A percentile compares a stretch with the other conserved stretches of the same genome.
Conservation (phyloP, 2,113 vertebrate species). For the Acanthochromis polyacanthus region DNA sequence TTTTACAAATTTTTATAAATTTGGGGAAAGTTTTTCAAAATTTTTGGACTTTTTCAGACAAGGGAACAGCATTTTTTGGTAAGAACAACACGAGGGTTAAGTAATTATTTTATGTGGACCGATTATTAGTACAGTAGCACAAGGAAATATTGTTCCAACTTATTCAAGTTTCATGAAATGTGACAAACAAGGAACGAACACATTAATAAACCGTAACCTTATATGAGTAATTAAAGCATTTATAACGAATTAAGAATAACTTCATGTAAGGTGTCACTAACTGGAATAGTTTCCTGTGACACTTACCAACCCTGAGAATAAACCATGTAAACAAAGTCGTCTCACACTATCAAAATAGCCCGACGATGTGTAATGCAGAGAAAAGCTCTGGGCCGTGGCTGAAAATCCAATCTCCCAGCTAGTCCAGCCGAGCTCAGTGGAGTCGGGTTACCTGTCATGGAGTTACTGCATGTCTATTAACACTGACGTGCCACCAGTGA, state of each 20-base stretch:
- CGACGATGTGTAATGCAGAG: constrained; percentile 78
- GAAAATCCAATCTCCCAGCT: constrained; percentile 68
- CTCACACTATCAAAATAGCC: constrained; percentile 77
- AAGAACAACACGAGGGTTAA: no score
- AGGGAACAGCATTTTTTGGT: no score
- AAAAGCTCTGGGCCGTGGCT: constrained; percentile 60
- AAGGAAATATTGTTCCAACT: neutral
- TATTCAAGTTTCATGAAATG: constrained; percentile 2
- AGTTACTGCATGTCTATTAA: constrained; percentile 80
- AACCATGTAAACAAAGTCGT: constrained; percentile 79
- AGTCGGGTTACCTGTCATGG: constrained; percentile 79
- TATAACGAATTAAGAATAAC: constrained; percentile 59
- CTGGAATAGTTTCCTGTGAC: constrained; percentile 67
- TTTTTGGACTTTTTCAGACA: no score
- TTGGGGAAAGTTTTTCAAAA: no score
- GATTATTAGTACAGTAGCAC: neutral
- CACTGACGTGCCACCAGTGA: constrained; percentile 53
- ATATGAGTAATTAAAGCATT: constrained; percentile 59
- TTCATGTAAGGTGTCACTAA: constrained; percentile 58
- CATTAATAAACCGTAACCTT: constrained; percentile 47
- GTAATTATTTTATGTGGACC: neutral
- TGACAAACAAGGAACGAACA: constrained; percentile 30
- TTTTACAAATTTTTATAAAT: no score
- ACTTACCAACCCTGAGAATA: constrained; percentile 71
- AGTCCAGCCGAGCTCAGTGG: constrained; percentile 54